These are phyloP conservation scores for Spermophilus dauricus DNA, from an alignment of 2,113 vertebrate genomes.

Conservation along the genomic window DNA sequence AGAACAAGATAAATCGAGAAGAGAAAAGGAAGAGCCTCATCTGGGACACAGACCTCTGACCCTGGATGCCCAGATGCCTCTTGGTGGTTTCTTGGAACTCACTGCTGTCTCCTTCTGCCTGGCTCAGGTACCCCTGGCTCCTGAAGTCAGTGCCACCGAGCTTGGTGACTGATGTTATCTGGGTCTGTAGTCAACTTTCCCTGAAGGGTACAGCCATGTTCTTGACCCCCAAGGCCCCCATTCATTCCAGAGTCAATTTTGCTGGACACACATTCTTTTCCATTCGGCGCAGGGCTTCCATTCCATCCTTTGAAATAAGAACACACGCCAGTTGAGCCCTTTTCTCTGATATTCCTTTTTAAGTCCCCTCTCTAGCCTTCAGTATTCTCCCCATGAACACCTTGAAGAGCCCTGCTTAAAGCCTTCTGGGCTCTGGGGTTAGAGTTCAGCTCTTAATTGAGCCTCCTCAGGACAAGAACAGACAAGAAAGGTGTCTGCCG, in stretches of 20 bases:
- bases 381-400: slow-evolving; percentile 16
- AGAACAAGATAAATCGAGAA: background rate
- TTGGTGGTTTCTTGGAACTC: rapidly evolving
- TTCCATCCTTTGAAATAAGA: background rate
- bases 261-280: background rate
- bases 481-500: slow-evolving; percentile 39
- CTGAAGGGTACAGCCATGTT: background rate
- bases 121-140: background rate
- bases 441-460: slow-evolving; percentile 71
- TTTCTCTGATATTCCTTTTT: background rate
- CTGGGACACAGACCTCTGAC: background rate
- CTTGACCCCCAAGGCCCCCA: background rate
- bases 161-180: no score
- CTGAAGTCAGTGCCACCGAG: background rate
- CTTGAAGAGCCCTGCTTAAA: slow-evolving; percentile 26
- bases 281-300: background rate
- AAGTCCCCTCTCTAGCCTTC: slow-evolving; percentile 38
- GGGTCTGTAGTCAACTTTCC: background rate
- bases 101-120: background rate
- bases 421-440: slow-evolving; percentile 62
- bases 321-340: background rate
- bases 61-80: background rate
- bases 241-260: background rate
- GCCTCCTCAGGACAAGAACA: slow-evolving; percentile 65
- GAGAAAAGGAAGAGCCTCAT: background rate